Conservation (phyloP, 2,797 vertebrate genomes). For the Pseudotriccus pelzelni region DNA sequence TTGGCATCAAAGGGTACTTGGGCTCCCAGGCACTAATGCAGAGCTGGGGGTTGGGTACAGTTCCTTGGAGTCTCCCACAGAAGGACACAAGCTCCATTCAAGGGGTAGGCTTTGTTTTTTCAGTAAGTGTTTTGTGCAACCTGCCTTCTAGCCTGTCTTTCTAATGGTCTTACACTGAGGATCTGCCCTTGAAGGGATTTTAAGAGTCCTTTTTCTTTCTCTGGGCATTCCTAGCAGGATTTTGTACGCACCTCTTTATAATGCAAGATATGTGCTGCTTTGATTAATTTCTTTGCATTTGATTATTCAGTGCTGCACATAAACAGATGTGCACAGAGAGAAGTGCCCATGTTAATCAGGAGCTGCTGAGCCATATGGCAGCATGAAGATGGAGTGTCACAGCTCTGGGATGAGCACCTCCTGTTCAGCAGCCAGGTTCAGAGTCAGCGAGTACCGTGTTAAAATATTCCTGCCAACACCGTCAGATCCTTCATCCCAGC, state of each 20-base stretch:
- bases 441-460: rapidly evolving
- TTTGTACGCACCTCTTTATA: background rate
- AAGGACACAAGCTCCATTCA: background rate
- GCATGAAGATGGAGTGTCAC: background rate
- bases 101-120: background rate
- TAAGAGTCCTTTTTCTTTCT: background rate
- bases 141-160: background rate
- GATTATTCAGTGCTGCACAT: background rate
- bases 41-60: background rate
- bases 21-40: background rate
- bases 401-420: background rate
- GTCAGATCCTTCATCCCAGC: background rate
- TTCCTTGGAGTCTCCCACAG: background rate
- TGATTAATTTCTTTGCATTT: background rate
- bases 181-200: background rate
- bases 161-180: background rate
- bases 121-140: background rate
- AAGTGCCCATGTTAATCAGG: background rate
- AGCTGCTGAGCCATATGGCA: background rate
- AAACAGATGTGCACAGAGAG: background rate
- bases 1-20: background rate
- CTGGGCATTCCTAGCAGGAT: background rate
- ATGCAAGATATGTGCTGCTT: background rate
- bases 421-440: background rate
- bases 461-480: background rate